Conservation (phyloP, 2,888 invertebrate species). For the Salticus scenicus region DNA sequence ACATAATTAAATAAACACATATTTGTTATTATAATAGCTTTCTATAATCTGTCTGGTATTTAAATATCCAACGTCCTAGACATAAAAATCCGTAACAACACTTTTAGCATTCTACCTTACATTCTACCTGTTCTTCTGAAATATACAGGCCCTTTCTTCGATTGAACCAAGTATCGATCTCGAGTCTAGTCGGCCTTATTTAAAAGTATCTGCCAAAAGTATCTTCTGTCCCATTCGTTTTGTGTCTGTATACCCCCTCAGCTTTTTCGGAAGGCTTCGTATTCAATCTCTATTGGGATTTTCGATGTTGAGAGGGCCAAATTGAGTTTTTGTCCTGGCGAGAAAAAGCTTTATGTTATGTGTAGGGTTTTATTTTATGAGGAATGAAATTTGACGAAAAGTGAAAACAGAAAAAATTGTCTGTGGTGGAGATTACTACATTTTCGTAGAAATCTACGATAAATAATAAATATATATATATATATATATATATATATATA, state of each 20-base stretch:
- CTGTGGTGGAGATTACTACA: no score
- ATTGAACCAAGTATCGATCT: background rate
- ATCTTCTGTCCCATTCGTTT: background rate
- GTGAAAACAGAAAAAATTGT: no score
- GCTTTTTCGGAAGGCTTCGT: background rate
- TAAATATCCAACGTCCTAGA: no score
- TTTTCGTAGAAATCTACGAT: no score
- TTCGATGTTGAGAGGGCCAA: background rate
- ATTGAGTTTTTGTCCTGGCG: background rate
- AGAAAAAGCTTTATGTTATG: background rate
- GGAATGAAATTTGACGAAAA: no score
- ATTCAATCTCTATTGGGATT: background rate
- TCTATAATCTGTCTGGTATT: no score
- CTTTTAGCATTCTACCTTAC: background rate
- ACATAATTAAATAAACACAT: no score
- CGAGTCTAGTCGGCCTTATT: background rate
- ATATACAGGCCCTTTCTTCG: slow-evolving; percentile 7
- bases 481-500: no score
- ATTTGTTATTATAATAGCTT: no score
- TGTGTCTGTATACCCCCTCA: background rate
- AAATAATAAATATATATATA: no score
- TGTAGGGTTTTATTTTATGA: no score
- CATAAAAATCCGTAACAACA: no score
- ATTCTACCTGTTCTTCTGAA: slow-evolving; percentile 4
- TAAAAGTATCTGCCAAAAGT: background rate